phyloP scores from a whole-genome alignment of 2,797 vertebrate genomes.

The Thalassophryne amazonica region DNA sequence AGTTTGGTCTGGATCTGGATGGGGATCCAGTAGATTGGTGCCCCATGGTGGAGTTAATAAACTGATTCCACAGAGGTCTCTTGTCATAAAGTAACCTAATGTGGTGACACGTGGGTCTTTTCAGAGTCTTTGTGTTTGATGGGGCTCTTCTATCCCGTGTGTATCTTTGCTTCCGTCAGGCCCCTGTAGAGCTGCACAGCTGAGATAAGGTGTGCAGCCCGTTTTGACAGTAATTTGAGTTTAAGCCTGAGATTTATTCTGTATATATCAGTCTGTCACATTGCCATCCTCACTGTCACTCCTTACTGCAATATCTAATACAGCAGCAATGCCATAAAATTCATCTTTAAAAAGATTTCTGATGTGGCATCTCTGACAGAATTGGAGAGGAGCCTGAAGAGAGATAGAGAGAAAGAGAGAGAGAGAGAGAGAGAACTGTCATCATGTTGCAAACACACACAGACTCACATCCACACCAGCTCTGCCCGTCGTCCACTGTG shows the following conservation, averaged over 20 bases:
- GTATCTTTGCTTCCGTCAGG: conserved; percentile 32
- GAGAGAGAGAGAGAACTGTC: conserved; percentile 57
- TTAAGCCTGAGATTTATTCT: conserved; percentile 46
- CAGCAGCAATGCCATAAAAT: conserved; percentile 57
- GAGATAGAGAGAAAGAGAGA: too few species aligned
- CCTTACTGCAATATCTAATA: conserved; percentile 55
- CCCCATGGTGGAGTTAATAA: too few species aligned
- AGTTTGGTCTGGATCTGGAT: too few species aligned
- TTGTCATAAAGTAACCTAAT: too few species aligned
- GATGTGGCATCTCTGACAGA: conserved; percentile 60
- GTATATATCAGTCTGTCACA: conserved; percentile 53
- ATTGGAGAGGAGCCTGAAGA: conserved; percentile 54
- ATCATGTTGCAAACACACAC: conserved; percentile 8
- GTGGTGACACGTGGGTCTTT: conserved; percentile 3
- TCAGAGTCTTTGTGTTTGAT: conserved; percentile 23
- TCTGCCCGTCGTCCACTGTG: conserved; percentile 59
- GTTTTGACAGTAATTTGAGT: conserved; percentile 58
- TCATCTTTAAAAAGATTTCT: conserved; percentile 64
- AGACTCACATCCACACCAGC: conserved; percentile 22
- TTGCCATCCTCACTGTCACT: conserved; percentile 45
- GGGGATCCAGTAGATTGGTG: too few species aligned
- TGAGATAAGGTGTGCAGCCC: conserved; percentile 50
- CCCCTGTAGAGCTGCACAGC: conserved; percentile 27
- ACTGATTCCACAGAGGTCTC: too few species aligned
- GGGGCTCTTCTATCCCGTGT: conserved; percentile 24